Conservation (phyloP, 64 coral and sea anemone genomes). For the Stylophora pistillata region DNA sequence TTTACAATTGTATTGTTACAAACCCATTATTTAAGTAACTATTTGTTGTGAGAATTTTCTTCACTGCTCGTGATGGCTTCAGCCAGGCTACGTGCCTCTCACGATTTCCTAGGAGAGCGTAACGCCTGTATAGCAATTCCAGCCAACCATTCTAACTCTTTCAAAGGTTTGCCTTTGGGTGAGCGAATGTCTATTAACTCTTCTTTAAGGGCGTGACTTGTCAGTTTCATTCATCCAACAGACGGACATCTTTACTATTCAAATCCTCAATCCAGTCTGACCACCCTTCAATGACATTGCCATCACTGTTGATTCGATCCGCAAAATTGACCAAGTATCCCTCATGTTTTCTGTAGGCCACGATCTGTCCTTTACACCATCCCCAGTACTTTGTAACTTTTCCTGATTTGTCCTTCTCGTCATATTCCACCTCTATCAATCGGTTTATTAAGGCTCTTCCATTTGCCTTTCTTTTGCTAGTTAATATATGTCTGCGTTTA, state of each 20-base stretch:
- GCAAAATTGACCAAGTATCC: not conserved
- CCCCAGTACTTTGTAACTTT: slow-evolving; percentile 33
- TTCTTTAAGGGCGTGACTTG: no score
- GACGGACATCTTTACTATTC: slow-evolving; percentile 14
- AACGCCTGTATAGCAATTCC: no score
- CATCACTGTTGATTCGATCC: slow-evolving; percentile 8
- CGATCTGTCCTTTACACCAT: slow-evolving; percentile 38
- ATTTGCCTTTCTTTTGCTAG: slow-evolving; percentile 2
- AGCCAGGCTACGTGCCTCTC: no score
- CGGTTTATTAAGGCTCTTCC: slow-evolving; percentile 29
- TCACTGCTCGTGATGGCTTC: no score
- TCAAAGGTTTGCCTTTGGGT: no score
- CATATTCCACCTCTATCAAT: not conserved
- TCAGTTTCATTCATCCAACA: slow-evolving; percentile 15
- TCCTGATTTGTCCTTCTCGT: slow-evolving; percentile 13
- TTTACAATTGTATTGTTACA: no score
- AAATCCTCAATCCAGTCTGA: slow-evolving; percentile 26
- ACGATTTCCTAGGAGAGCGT: no score
- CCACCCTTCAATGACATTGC: not conserved
- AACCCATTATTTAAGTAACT: no score
- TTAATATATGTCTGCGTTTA: slow-evolving; percentile 5
- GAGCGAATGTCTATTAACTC: no score
- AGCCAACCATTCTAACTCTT: no score
- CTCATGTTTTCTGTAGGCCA: slow-evolving; percentile 1
- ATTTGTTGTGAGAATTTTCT: no score